Percentiles rank a stretch among this genome's conserved stretches.
phyloP scores from a whole-genome alignment of 1,140 invertebrate genomes.

The Steinernema feltiae region DNA sequence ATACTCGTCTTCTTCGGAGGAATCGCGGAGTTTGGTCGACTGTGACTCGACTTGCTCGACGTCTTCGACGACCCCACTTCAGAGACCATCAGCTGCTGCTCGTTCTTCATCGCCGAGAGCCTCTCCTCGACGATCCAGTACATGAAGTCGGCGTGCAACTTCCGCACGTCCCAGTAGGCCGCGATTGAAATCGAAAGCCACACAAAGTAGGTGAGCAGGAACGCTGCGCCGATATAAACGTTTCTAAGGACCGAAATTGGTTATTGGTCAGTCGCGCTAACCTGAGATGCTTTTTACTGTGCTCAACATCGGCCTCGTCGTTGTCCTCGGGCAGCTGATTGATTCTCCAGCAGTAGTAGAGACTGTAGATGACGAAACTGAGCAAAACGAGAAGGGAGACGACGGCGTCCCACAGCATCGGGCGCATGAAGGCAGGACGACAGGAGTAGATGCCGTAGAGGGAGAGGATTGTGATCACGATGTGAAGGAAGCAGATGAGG shows the following conservation, averaged over 20 bases:
- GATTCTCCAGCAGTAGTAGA: slow-evolving; percentile 32
- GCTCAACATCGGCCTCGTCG: slow-evolving; percentile 16
- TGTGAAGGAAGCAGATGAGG: slow-evolving; percentile 20
- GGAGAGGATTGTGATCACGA: slow-evolving; percentile 24
- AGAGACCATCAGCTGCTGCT: slow-evolving; percentile 1
- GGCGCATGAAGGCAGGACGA: slow-evolving; percentile 24
- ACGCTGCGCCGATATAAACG: slow-evolving; percentile 27
- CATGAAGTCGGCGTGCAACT: slow-evolving; percentile 33
- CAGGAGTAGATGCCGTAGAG: slow-evolving; percentile 35
- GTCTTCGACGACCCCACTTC: background rate
- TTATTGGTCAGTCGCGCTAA: background rate
- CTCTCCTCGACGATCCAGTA: slow-evolving; percentile 34
- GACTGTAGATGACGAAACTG: slow-evolving; percentile 23
- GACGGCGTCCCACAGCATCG: slow-evolving; percentile 23
- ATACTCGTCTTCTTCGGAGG: background rate
- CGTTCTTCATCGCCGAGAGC: slow-evolving; percentile 22
- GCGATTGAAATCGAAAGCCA: slow-evolving; percentile 21
- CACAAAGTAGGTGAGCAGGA: slow-evolving; percentile 25
- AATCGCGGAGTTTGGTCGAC: background rate
- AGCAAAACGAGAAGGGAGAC: slow-evolving; percentile 25
- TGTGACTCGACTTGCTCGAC: slow-evolving; percentile 7
- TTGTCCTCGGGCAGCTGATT: slow-evolving; percentile 22
- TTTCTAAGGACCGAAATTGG: slow-evolving; percentile 21
- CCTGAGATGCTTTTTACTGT: slow-evolving; percentile 25
- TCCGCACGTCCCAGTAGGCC: slow-evolving; percentile 18